phyloP scores from a whole-genome alignment of 1,140 invertebrate genomes.

The Phenacoccus solenopsis region DNA sequence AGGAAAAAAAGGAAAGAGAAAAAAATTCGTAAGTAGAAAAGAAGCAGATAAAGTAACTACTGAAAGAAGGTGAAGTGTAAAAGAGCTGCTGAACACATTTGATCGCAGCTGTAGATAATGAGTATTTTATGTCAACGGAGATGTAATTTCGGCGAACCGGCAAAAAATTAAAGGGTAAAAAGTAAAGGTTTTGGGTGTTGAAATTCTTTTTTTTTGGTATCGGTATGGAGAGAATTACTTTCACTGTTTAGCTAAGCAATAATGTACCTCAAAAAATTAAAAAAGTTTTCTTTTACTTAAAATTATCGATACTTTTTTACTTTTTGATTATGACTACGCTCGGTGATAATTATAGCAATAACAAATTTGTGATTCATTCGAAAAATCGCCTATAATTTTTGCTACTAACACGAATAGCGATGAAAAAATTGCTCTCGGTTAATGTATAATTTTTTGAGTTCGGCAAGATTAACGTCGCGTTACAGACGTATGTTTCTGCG shows the following conservation, averaged over 20 bases:
- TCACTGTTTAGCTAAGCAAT: background rate
- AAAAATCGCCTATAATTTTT: no score
- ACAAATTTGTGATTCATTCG: no score
- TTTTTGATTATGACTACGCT: no score
- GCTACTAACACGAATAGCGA: no score
- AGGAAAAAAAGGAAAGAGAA: background rate
- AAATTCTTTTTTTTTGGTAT: background rate
- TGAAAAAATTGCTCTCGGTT: no score
- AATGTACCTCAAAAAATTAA: no score
- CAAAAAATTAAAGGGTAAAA: background rate
- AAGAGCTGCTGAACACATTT: background rate
- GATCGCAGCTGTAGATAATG: constrained; percentile 6
- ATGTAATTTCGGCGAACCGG: background rate
- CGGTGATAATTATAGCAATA: no score
- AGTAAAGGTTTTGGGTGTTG: background rate
- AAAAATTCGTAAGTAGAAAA: background rate
- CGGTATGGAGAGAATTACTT: background rate
- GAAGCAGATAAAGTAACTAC: background rate
- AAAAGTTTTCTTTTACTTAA: no score
- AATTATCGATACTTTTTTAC: no score
- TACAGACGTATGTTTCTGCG: no score
- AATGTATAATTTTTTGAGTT: no score
- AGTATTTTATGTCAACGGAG: constrained; percentile 9
- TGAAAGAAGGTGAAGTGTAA: background rate
- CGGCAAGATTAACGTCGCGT: no score